Conservation (phyloP, 2,888 invertebrate species). For the Papilio elwesi region DNA sequence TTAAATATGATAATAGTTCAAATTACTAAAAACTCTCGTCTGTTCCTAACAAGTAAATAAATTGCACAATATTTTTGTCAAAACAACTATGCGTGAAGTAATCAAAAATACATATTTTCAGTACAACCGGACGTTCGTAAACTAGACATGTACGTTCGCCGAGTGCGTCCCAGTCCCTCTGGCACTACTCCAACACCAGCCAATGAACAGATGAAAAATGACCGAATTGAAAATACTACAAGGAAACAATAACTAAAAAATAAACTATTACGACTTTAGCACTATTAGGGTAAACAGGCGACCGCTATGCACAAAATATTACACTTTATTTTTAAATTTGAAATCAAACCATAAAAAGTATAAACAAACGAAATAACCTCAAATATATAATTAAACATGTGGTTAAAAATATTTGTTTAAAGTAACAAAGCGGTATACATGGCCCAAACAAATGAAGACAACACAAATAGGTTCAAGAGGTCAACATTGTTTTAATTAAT, state of each 20-base stretch:
- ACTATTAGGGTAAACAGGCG: neutral
- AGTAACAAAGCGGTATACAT: too few relatives aligned
- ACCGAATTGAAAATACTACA: neutral
- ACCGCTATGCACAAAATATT: too few relatives aligned
- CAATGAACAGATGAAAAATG: conserved; percentile 27
- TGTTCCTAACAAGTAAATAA: neutral
- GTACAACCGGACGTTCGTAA: neutral
- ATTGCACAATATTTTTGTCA: conserved; percentile 3
- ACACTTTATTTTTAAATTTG: too few relatives aligned
- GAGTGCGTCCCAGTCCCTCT: conserved; percentile 16
- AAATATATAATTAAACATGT: too few relatives aligned
- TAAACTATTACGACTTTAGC: neutral
- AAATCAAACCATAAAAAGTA: too few relatives aligned
- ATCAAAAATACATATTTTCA: conserved; percentile 20
- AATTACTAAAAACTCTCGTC: too few relatives aligned
- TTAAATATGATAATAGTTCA: too few relatives aligned
- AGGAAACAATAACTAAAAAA: conserved; percentile 13
- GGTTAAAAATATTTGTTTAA: too few relatives aligned
- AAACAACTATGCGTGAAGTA: neutral
- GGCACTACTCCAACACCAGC: conserved; percentile 20
- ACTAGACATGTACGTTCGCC: conserved; percentile 1
- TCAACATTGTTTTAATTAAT: too few relatives aligned
- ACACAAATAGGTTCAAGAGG: too few relatives aligned
- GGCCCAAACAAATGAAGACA: too few relatives aligned
- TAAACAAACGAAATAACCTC: too few relatives aligned